Base-by-base conservation (phyloP, 2,888 invertebrate genomes). In the Oligia latruncula region DNA sequence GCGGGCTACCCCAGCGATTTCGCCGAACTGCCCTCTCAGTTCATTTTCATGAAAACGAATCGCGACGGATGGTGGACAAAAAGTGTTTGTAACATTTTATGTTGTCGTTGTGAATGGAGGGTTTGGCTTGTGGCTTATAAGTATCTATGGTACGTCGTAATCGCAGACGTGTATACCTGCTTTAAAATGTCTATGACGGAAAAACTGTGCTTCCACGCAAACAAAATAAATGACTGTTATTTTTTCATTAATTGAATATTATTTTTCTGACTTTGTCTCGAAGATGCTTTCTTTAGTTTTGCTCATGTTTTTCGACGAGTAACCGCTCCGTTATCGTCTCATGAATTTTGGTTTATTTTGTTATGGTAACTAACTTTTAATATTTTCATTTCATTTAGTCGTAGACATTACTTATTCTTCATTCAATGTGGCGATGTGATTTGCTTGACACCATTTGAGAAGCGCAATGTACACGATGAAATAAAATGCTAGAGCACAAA, bases 261-360 rank as follows among this genome's bases (percentile, higher is more conserved):
- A 84, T 88, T 88, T 89, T 88, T 86, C 70, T 77, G 46, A 68
- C 77, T 81, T 82, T 70, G 73, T 82, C 72, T 77, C 74, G 88
- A 85, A 88, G 83, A 79, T 84, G 71, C 29, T 88, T 88, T 89
- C 77, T 87, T 89, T 88, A 81, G 82, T 89, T 89, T 88, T 87
- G 73, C 83, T 88, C 85, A 87, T 87, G 83, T 85, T 86, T 88
- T 88, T 87, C 82, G 82, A 85, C 79, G 89, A 88, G 79, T 82
- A 76, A 82, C 78, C 60, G 60, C 84, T 90, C 82, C 79, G 86
- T 89, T 89, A 77, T 85, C 73, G 78, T 89, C 80, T 65, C 82
- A 79, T 83, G 79, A 83, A 81, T 74, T 80, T 82, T 77, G 60
- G 80, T 87, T 90, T 83, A 83, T 89, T 90, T 86, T 90, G 77